These are phyloP conservation scores for Limnephilus marmoratus DNA, from an alignment of 2,888 invertebrate species.

Conservation along the genomic window DNA sequence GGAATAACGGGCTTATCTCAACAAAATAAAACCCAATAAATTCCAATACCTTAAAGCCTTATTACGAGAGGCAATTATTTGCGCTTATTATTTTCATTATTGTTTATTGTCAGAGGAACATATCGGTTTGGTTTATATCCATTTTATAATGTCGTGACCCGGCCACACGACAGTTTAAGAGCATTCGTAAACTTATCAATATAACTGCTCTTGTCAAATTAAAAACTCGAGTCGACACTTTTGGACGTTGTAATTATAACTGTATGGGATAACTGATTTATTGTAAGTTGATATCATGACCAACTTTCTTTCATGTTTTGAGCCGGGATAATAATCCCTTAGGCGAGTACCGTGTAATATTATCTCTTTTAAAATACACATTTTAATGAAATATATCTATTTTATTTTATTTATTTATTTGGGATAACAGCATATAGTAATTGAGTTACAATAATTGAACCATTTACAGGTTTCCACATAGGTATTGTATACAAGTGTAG, in stretches of 20 bases:
- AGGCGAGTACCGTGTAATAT: no score
- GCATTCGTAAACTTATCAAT: slow-evolving; percentile 37
- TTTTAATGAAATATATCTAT: no score
- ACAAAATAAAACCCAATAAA: slow-evolving; percentile 43
- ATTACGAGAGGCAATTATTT: slow-evolving; percentile 38
- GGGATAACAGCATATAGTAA: no score
- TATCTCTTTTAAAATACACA: no score
- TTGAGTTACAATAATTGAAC: no score
- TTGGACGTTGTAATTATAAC: neutral
- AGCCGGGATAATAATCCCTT: no score
- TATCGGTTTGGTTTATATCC: slow-evolving; percentile 33
- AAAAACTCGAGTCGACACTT: neutral
- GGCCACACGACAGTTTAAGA: slow-evolving; percentile 57
- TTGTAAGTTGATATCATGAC: neutral
- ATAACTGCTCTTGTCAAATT: slow-evolving; percentile 19
- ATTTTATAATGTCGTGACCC: slow-evolving; percentile 48
- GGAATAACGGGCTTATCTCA: neutral
- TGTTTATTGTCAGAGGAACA: slow-evolving; percentile 7
- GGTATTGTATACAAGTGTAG: no score
- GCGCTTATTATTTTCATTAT: slow-evolving; percentile 12
- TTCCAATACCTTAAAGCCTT: slow-evolving; percentile 32
- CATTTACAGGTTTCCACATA: no score
- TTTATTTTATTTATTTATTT: no score
- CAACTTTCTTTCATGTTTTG: no score
- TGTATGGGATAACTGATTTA: neutral